Conservation (phyloP, 2,888 invertebrate species). For the Nebria brevicollis region DNA sequence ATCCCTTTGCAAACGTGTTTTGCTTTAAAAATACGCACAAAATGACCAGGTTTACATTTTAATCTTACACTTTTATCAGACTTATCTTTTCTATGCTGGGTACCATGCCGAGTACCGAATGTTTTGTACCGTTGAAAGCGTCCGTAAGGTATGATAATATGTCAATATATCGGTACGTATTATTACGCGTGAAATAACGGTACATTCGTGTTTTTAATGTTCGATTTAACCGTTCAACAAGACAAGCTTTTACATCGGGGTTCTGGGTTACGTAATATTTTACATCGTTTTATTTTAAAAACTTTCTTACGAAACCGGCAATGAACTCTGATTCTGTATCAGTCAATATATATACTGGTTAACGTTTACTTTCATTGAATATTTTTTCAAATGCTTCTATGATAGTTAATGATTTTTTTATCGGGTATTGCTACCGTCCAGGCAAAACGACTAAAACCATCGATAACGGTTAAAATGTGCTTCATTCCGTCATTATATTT, state of each 20-base stretch:
- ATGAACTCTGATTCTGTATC: no score
- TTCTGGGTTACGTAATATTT: slow-evolving; percentile 52
- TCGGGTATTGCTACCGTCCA: no score
- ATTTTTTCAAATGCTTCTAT: no score
- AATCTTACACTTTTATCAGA: not conserved
- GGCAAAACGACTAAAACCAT: no score
- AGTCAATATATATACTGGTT: no score
- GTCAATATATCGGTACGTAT: slow-evolving; percentile 50
- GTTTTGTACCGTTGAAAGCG: slow-evolving; percentile 52
- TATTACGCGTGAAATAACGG: no score
- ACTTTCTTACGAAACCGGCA: slow-evolving; percentile 22
- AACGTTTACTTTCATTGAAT: no score
- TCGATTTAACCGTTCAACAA: slow-evolving; percentile 56
- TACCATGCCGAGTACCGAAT: slow-evolving; percentile 49
- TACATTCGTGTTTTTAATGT: slow-evolving; percentile 52
- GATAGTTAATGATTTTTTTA: no score
- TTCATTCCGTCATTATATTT: no score
- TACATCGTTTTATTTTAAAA: slow-evolving; percentile 48
- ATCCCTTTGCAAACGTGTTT: not conserved
- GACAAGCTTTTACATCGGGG: slow-evolving; percentile 53
- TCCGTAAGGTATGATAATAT: slow-evolving; percentile 51
- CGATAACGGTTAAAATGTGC: no score
- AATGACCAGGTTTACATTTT: not conserved
- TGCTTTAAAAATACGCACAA: slow-evolving; percentile 24
- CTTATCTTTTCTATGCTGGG: slow-evolving; percentile 34